Conservation (phyloP, 2,888 invertebrate genomes). For the Spodoptera littoralis region DNA sequence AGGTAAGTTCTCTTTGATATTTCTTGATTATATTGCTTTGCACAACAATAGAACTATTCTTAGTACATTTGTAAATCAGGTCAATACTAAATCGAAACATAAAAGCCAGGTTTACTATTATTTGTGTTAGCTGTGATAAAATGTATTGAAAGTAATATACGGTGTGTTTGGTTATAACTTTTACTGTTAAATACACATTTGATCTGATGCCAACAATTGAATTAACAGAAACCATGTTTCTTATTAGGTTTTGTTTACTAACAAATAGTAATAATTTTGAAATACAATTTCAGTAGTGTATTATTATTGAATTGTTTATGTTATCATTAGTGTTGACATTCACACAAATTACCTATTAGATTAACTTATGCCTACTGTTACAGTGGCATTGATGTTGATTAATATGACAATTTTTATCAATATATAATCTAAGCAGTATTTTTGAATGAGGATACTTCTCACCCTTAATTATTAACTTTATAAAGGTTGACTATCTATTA, state of each 20-base stretch:
- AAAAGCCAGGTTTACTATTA: conserved; percentile 33
- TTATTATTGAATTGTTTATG: conserved; percentile 9
- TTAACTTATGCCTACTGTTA: neutral
- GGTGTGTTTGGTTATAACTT: conserved; percentile 35
- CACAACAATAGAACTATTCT: conserved; percentile 15
- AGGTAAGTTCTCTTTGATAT: conserved; percentile 67
- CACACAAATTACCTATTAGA: neutral
- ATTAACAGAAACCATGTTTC: conserved; percentile 16
- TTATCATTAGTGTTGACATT: conserved; percentile 11
- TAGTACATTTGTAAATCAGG: conserved; percentile 22
- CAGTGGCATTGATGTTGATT: conserved; percentile 7
- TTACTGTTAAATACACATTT: conserved; percentile 35
- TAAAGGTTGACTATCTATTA: too few species aligned
- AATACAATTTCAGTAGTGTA: neutral
- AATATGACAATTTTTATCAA: too few species aligned
- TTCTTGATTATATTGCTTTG: neutral
- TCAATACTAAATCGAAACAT: conserved; percentile 39
- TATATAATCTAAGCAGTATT: too few species aligned
- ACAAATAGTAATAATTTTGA: conserved; percentile 11
- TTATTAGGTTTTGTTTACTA: conserved; percentile 37
- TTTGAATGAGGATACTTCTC: too few species aligned
- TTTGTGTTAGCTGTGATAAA: conserved; percentile 41
- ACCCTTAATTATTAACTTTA: too few species aligned
- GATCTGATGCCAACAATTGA: conserved; percentile 39
- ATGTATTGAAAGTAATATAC: conserved; percentile 30